Base-by-base conservation (phyloP, 92 coral and sea anemone species). In the Siderastrea siderea region DNA sequence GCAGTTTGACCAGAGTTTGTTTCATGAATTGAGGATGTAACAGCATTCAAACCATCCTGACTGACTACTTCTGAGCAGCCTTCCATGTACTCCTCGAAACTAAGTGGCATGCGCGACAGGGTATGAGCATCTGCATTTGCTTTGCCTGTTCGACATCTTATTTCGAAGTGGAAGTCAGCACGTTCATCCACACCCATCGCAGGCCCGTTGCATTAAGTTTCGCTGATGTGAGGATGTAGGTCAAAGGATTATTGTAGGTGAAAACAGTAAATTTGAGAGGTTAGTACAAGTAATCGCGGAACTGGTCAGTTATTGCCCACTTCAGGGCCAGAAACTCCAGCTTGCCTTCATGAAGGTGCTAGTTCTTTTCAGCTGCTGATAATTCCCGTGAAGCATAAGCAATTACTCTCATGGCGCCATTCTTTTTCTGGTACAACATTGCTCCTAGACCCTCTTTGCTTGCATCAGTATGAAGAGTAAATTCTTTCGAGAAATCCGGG, bases 241-340 rank as follows among this genome's bases (percentile, higher is more conserved):
- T 71, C 68, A 83, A 50, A 3, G 82, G 67, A 47, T 71, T 83
- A 51, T 83, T 83, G 47, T 71, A 83, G 1, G 69, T 71, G 64
- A 53, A 74, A 4, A 84, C 83, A 70, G 88, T 83, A 60, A 83
- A 83, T 70, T 83, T 62, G 17, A 73, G 89, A 62, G 84, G 59
- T n/a, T 85, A 83, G 68, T 83, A 83, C 48, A 83, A 65, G 71
- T 83, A 72, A 63, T 83, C 84, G 53, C 87, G 83, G 49, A 83
- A 82, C 78, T 89, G 90, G 55, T 90, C 86, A 49, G 93, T 90
- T 16, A 78, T 78, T 16, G 93, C 86, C 89, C 93, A 89, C 77
- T 89, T 89, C 7, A 90, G 75, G 12, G 80, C 88, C 80, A 89
- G 60, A 62, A 84, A 89, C 79, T 89, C 89, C 26, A 84, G 81